A percentile compares a stretch with the other conserved stretches of the same genome.
phyloP scores from a whole-genome alignment of 2,888 invertebrate genomes.

The Coenonympha glycerion region DNA sequence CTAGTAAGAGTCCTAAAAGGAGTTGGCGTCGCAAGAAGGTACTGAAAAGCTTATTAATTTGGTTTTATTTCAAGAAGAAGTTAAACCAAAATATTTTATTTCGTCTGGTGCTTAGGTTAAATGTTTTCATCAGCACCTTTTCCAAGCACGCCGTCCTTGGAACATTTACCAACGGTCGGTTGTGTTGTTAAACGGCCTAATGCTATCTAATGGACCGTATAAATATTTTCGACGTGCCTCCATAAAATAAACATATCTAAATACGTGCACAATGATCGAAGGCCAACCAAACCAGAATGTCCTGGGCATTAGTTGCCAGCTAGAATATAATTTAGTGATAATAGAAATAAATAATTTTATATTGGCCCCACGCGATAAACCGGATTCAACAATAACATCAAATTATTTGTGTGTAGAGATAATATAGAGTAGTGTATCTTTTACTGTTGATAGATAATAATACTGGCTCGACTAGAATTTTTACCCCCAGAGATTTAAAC shows the following conservation, averaged over 20 bases:
- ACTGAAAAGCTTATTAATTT: neutral
- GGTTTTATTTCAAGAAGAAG: too few species aligned
- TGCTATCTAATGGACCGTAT: slow-evolving; percentile 14
- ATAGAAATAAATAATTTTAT: neutral
- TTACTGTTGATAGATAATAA: neutral
- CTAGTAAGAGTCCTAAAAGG: neutral
- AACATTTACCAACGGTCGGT: slow-evolving; percentile 5
- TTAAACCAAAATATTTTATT: too few species aligned
- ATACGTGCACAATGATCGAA: slow-evolving; percentile 22
- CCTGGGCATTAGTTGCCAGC: slow-evolving; percentile 5
- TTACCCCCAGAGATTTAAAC: too few species aligned
- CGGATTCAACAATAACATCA: neutral
- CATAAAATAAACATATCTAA: slow-evolving; percentile 23
- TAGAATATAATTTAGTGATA: slow-evolving; percentile 1
- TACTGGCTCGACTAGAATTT: too few species aligned
- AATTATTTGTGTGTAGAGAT: neutral
- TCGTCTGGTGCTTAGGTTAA: neutral
- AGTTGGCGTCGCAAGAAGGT: neutral
- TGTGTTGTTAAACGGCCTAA: slow-evolving; percentile 6
- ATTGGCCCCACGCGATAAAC: neutral
- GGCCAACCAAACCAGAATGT: slow-evolving; percentile 20
- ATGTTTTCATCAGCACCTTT: neutral
- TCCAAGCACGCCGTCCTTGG: neutral
- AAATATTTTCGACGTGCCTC: slow-evolving; percentile 20
- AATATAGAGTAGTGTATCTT: too few species aligned